Percentiles rank a stretch among this genome's conserved stretches.
Conservation (phyloP, 64 coral and sea anemone genomes). For the Platygyra sinensis region DNA sequence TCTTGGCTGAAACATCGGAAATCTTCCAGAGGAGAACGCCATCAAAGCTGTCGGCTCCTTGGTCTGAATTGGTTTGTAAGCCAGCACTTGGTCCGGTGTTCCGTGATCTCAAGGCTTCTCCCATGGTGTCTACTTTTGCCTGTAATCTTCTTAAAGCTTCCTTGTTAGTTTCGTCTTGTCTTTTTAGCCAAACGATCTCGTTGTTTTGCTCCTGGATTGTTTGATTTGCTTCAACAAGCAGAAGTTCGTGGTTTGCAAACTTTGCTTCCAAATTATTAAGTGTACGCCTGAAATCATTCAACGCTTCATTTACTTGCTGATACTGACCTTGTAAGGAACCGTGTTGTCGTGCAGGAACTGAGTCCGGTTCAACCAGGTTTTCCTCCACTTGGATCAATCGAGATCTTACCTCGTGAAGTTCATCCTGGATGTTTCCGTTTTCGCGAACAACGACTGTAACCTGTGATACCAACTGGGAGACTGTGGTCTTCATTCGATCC, state of each 20-base stretch:
- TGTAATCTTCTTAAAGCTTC: slow-evolving; percentile 12
- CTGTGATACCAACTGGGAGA: slow-evolving; percentile 24
- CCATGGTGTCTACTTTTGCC: slow-evolving; percentile 1
- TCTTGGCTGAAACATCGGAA: slow-evolving; percentile 36
- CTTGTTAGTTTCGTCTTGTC: slow-evolving; percentile 8
- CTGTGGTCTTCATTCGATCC: slow-evolving; percentile 7
- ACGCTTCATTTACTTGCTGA: slow-evolving; percentile 15
- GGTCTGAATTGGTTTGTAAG: neutral
- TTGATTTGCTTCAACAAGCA: slow-evolving; percentile 44
- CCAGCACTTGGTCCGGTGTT: neutral
- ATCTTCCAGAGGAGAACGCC: slow-evolving; percentile 54
- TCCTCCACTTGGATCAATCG: slow-evolving; percentile 3
- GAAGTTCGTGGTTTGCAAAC: slow-evolving; percentile 45
- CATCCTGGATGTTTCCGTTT: slow-evolving; percentile 22
- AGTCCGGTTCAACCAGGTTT: neutral
- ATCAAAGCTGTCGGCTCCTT: slow-evolving; percentile 15
- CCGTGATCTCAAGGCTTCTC: neutral
- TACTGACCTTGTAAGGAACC: neutral
- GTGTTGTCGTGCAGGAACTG: neutral
- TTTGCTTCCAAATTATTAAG: slow-evolving; percentile 25
- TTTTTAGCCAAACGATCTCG: neutral
- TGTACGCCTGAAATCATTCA: slow-evolving; percentile 13
- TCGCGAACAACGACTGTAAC: neutral
- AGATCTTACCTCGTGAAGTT: slow-evolving; percentile 4
- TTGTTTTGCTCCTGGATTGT: slow-evolving; percentile 8